These are phyloP conservation scores for Cryptocephalus moraei DNA, from an alignment of 2,888 invertebrate genomes.

Conservation along the genomic window DNA sequence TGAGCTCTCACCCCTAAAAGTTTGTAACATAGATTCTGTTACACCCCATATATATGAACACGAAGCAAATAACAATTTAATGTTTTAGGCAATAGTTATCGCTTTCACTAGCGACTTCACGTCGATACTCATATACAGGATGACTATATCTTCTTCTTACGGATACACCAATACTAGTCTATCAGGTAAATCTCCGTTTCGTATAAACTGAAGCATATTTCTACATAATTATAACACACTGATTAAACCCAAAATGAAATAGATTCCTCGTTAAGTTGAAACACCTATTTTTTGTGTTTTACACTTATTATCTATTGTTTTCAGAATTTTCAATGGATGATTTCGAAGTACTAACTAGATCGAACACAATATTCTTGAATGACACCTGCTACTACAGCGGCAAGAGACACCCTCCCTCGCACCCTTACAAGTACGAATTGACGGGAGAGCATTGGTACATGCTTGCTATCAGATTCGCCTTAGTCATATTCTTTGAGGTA, in stretches of 20 bases:
- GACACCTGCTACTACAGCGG: slow-evolving; percentile 34
- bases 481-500: slow-evolving; percentile 52
- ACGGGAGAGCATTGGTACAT: slow-evolving; percentile 46
- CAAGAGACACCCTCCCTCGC: slow-evolving; percentile 28
- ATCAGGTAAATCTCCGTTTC: slow-evolving; percentile 20
- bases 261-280: no score
- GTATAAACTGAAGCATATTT: slow-evolving; percentile 3
- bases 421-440: slow-evolving; percentile 28
- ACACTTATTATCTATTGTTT: slow-evolving; percentile 2
- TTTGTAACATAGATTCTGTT: no score
- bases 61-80: no score
- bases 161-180: slow-evolving; percentile 22
- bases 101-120: slow-evolving; percentile 28
- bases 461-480: slow-evolving; percentile 45
- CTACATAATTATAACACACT: background rate
- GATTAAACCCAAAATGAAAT: no score
- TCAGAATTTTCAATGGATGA: slow-evolving; percentile 21
- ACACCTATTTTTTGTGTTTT: no score
- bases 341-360: slow-evolving; percentile 3
- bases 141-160: slow-evolving; percentile 4
- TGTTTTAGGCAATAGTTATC: slow-evolving; percentile 29
- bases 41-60: no score
- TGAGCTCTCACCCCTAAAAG: no score
- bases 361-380: background rate
- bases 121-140: slow-evolving; percentile 17